A percentile compares a stretch with the other conserved stretches of the same genome.
phyloP scores from a whole-genome alignment of 2,888 invertebrate species.

The Drosophila affinis region DNA sequence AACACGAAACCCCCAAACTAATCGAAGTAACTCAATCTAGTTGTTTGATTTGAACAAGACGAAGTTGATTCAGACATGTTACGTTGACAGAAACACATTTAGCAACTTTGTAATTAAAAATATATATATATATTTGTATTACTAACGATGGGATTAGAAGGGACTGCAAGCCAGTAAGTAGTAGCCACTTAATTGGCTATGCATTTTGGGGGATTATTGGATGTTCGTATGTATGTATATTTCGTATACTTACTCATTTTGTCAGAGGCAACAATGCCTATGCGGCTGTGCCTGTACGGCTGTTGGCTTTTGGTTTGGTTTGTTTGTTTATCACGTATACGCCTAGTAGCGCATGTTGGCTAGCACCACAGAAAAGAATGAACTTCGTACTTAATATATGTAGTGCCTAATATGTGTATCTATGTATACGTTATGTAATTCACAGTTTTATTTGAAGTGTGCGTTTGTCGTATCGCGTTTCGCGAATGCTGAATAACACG shows the following conservation, averaged over 20 bases:
- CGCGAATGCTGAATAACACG: slow-evolving; percentile 37
- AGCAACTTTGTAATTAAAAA: background rate
- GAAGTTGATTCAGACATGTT: background rate
- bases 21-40: background rate
- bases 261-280: slow-evolving; percentile 25
- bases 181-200: background rate
- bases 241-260: slow-evolving; percentile 64
- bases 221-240: background rate
- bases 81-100: background rate
- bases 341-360: slow-evolving; percentile 63
- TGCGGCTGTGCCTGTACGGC: slow-evolving; percentile 28
- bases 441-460: slow-evolving; percentile 45
- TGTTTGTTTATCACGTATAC: slow-evolving; percentile 60
- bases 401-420: background rate
- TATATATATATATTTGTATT: background rate
- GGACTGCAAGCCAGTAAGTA: too few relatives aligned
- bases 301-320: slow-evolving; percentile 19
- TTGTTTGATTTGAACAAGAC: background rate
- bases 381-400: slow-evolving; percentile 27
- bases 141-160: background rate
- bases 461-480: slow-evolving; percentile 15
- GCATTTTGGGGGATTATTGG: background rate
- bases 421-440: slow-evolving; percentile 22
- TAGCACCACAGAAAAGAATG: slow-evolving; percentile 25
- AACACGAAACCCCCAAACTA: background rate